Base-by-base conservation (phyloP, 2,888 invertebrate genomes). In the Caenorhabditis angaria region DNA sequence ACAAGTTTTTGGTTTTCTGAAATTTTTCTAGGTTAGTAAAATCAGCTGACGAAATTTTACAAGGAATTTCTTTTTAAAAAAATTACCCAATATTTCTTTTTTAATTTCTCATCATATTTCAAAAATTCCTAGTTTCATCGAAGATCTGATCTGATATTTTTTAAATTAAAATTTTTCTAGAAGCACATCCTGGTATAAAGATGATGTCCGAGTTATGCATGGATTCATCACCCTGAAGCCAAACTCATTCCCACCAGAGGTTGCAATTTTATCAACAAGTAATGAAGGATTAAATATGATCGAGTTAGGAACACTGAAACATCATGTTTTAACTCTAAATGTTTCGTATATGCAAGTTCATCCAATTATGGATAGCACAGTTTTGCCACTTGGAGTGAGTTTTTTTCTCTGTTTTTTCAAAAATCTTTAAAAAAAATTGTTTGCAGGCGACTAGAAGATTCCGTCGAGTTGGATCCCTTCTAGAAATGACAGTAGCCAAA, bases 301-400 rank as follows among this genome's bases (percentile, higher is more conserved):
- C 57, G 87, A 87, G 57, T 68, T 86, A 41, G 87, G 87, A 61
- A 81, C 70, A 1, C 27, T 87, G 20, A 82, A 82, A 25, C 82
- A 85, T 65, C 84, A 86, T 53, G 87, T 85, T 0, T 77, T 85
- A 27, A 86, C 85, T 10, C 58, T 87, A 35, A 87, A 87, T 66
- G 85, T 87, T 29, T 83, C 82, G 10, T 87, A 87, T 64, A 87
- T 87, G 87, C 87, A 87, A 78, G 87, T 87, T 14, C 87, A 87
- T 61, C 87, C 87, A 41, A 81, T 83, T 22, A 77, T 86, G 77
- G 82, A 87, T 64, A 82, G 79, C 64, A 80, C 77, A 27, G 80
- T 83, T 12, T 66, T 86, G 8, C 86, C 86, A 4, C 76, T 86
- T 1, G 86, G 86, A 32, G 86, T 85, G 64, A 60, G 68, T 55